These are phyloP conservation scores for Callyntrura sp. DNA, from an alignment of 2,888 invertebrate species.

Conservation along the genomic window DNA sequence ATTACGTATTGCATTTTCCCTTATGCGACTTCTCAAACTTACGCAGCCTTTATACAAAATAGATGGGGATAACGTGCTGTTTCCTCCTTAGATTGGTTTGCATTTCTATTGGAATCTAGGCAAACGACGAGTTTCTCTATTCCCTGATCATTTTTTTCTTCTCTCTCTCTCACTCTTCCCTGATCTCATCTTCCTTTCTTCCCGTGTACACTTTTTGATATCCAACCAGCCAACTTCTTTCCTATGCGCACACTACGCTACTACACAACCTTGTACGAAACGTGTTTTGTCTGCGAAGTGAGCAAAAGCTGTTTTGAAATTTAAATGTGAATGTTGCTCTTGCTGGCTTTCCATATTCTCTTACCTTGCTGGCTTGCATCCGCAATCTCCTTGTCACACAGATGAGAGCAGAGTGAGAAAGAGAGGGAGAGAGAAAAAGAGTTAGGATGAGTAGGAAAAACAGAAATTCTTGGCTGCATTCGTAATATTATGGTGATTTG, in stretches of 20 bases:
- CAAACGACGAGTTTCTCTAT: not conserved
- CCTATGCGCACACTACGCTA: not conserved
- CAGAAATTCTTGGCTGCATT: slow-evolving; percentile 39
- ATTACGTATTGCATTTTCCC: too few species aligned
- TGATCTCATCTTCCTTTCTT: slow-evolving; percentile 55
- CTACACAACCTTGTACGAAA: not conserved
- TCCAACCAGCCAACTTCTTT: not conserved
- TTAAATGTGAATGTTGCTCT: slow-evolving; percentile 56
- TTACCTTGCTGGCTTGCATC: slow-evolving; percentile 46
- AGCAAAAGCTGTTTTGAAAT: slow-evolving; percentile 63
- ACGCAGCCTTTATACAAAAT: slow-evolving; percentile 1
- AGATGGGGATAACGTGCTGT: not conserved
- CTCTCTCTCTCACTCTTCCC: not conserved
- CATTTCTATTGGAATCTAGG: slow-evolving; percentile 42
- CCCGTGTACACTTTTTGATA: slow-evolving; percentile 24
- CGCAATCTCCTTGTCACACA: slow-evolving; percentile 43
- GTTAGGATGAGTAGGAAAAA: not conserved
- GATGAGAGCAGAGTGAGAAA: not conserved
- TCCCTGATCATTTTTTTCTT: slow-evolving; percentile 24
- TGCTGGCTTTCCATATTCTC: not conserved
- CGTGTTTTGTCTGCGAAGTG: slow-evolving; percentile 48
- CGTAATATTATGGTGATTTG: slow-evolving; percentile 29
- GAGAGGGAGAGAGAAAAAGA: slow-evolving; percentile 1
- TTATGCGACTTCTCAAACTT: not conserved
- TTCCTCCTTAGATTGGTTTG: slow-evolving; percentile 51